A percentile compares a stretch with the other conserved stretches of the same genome.
Conservation (phyloP, 2,797 vertebrate genomes). For the Anabas testudineus region DNA sequence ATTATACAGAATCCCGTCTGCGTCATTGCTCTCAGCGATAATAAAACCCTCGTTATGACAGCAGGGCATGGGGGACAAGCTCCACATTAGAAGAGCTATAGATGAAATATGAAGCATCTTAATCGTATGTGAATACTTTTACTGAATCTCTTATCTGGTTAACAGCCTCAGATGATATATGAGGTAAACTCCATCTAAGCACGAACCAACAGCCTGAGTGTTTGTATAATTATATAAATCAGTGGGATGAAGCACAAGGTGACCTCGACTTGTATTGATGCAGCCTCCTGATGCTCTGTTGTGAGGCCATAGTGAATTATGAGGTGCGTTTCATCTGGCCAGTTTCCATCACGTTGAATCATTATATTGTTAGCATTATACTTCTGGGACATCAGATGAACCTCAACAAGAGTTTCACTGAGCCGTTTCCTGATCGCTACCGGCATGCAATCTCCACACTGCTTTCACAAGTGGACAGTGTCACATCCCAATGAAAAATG, state of each 20-base stretch:
- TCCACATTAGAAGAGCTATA: constrained; percentile 4
- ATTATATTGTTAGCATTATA: constrained; percentile 31
- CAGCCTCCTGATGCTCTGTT: constrained; percentile 5
- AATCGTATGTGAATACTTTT: constrained; percentile 22
- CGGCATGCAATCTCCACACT: constrained; percentile 3
- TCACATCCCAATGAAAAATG: constrained; percentile 44
- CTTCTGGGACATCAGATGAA: constrained; percentile 13
- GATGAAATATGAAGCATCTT: constrained; percentile 41
- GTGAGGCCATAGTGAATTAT: constrained; percentile 40
- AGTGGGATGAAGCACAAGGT: constrained; percentile 51
- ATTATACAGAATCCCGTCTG: neutral
- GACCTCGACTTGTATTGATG: constrained; percentile 28
- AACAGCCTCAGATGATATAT: constrained; percentile 45
- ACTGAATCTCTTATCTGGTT: constrained; percentile 41
- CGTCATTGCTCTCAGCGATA: neutral
- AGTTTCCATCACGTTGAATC: constrained; percentile 49
- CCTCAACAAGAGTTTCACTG: constrained; percentile 3
- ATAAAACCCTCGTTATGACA: constrained; percentile 1
- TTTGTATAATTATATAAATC: constrained; percentile 37
- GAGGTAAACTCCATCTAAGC: constrained; percentile 29
- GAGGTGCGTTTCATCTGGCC: constrained; percentile 35
- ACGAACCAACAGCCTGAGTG: constrained; percentile 15
- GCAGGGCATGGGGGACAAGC: constrained; percentile 23
- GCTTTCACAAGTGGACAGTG: constrained; percentile 16
- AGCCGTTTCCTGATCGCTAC: constrained; percentile 20